These are phyloP conservation scores for Schizothorax lantsangensis DNA, from an alignment of 2,797 vertebrate genomes.

Conservation along the genomic window DNA sequence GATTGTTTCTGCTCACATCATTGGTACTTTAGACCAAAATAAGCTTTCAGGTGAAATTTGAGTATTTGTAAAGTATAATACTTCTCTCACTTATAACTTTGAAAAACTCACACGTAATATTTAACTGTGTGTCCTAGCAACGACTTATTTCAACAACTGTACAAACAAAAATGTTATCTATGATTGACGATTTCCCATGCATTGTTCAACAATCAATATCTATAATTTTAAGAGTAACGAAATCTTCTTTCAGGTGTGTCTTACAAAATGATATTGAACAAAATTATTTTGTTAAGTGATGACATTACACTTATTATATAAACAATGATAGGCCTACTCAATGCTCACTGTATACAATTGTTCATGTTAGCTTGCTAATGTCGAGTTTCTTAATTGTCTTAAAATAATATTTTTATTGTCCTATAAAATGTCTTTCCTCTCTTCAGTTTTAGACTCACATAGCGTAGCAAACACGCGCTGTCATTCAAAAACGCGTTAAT, in stretches of 20 bases:
- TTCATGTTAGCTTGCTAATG: not conserved
- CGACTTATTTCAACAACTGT: not conserved
- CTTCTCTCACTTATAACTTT: too few species aligned
- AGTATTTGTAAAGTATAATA: not conserved
- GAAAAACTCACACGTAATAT: not conserved
- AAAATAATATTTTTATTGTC: too few species aligned
- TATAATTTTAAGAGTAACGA: not conserved
- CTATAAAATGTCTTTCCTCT: too few species aligned
- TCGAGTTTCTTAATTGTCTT: too few species aligned
- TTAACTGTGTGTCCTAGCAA: not conserved
- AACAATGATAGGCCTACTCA: not conserved
- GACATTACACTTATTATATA: not conserved
- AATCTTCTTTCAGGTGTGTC: not conserved
- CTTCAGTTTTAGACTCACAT: not conserved
- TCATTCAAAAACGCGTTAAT: not conserved
- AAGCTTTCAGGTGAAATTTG: not conserved
- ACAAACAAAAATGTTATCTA: not conserved
- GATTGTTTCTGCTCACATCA: not conserved
- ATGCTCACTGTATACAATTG: not conserved
- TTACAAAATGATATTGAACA: not conserved
- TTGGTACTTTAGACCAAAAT: not conserved
- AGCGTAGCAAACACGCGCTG: not conserved
- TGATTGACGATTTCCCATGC: not conserved
- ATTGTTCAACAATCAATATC: not conserved
- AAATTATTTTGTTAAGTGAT: not conserved